phyloP scores from a whole-genome alignment of 2,797 vertebrate species.

The Eulemur coronatus region DNA sequence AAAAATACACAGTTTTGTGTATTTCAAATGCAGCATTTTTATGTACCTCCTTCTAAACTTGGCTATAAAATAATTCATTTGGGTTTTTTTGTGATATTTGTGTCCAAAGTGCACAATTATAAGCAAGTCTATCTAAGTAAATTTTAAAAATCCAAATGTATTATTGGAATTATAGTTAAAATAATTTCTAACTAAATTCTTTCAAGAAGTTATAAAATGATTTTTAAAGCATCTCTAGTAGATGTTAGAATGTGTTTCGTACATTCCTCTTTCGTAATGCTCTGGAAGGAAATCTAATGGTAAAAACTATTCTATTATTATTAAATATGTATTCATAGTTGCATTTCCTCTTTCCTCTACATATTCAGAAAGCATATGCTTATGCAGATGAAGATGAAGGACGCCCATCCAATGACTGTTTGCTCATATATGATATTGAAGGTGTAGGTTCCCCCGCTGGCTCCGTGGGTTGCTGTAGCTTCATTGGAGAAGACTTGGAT shows the following conservation, averaged over 20 bases:
- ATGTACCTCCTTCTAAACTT: background rate
- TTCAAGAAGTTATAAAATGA: background rate
- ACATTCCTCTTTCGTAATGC: background rate
- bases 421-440: constrained; percentile 90
- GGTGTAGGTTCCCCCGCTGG: constrained; percentile 86
- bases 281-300: background rate
- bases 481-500: constrained; percentile 87
- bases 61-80: background rate
- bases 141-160: background rate
- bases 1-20: background rate
- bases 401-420: constrained; percentile 87
- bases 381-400: constrained; percentile 89
- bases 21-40: background rate
- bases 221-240: constrained; percentile 3
- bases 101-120: background rate
- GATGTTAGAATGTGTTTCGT: background rate
- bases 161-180: background rate
- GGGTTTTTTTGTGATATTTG: background rate
- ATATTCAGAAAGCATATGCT: constrained; percentile 87
- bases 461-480: constrained; percentile 88
- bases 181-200: constrained; percentile 4
- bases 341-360: constrained; percentile 2
- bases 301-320: background rate
- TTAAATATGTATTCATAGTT: background rate
- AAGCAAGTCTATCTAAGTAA: background rate